Conservation (phyloP, 2,113 vertebrate genomes). For the Cebidichthys violaceus region DNA sequence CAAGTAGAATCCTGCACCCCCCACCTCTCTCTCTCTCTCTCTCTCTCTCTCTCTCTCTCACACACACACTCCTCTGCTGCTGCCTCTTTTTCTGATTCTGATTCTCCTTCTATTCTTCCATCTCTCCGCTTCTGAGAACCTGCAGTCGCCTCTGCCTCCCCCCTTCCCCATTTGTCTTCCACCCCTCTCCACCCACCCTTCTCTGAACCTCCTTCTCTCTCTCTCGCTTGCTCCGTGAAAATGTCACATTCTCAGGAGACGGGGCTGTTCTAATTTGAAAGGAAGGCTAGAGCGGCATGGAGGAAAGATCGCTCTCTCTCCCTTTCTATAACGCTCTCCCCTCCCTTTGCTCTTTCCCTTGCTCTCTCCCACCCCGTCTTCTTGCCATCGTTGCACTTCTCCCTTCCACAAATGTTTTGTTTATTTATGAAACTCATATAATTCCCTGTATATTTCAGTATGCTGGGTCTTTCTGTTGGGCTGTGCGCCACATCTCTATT, state of each 20-base stretch:
- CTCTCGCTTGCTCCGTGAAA: constrained; percentile 70
- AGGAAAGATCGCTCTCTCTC: constrained; percentile 64
- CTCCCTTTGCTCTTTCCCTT: constrained; percentile 32
- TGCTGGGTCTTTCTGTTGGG: constrained; percentile 26
- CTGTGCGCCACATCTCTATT: constrained; percentile 53
- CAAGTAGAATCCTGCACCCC: constrained; percentile 37
- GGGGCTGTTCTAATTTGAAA: constrained; percentile 81
- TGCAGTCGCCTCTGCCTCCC: constrained; percentile 57
- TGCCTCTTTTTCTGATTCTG: constrained; percentile 26
- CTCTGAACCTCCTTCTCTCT: constrained; percentile 72
- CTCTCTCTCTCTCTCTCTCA: background rate
- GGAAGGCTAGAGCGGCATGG: constrained; percentile 79
- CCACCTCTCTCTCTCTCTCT: background rate
- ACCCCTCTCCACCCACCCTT: constrained; percentile 45
- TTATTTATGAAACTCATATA: constrained; percentile 49
- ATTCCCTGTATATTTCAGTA: constrained; percentile 37
- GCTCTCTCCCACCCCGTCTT: constrained; percentile 26
- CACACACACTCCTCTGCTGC: background rate
- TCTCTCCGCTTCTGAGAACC: constrained; percentile 53
- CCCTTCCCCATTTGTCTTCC: constrained; percentile 55
- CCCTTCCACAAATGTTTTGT: constrained; percentile 43
- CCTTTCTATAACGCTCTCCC: constrained; percentile 47
- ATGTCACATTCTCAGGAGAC: constrained; percentile 81
- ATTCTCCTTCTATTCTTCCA: constrained; percentile 53
- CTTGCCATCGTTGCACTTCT: constrained; percentile 56